Evolutionary conservation across 2,797 vertebrate genomes (phyloP).

Genomic region (Garrulus glandarius): DNA sequence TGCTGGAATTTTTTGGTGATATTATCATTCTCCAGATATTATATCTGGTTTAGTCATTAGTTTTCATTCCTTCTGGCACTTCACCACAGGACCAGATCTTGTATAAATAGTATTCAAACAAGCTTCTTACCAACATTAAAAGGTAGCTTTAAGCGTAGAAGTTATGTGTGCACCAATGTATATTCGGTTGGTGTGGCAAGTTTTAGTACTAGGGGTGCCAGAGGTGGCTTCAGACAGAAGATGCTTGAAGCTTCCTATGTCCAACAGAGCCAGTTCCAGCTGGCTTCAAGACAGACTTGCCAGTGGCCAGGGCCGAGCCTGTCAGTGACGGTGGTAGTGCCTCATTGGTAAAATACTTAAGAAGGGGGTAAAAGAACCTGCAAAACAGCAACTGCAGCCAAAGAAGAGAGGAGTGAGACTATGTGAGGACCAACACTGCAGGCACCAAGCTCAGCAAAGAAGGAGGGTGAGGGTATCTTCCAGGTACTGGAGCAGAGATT

Average conservation of each 20-base stretch:
- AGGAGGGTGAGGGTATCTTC: neutral
- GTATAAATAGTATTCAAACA: neutral
- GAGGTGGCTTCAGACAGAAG: neutral
- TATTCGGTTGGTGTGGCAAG: neutral
- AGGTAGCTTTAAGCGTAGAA: neutral
- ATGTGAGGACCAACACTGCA: neutral
- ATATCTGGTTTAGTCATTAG: neutral
- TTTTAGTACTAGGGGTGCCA: neutral
- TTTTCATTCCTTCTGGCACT: neutral
- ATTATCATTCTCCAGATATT: neutral
- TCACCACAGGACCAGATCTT: neutral
- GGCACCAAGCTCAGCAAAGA: neutral
- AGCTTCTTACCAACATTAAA: neutral
- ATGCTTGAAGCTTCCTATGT: neutral
- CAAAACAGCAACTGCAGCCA: neutral
- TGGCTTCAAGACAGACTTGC: neutral
- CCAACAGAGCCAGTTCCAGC: neutral
- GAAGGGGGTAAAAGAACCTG: neutral
- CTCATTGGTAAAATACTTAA: neutral
- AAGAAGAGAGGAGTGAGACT: neutral
- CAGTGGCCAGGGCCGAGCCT: neutral
- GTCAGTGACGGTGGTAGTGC: accelerated
- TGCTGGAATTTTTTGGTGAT: neutral
- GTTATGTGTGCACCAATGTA: neutral
- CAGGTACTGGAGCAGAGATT: neutral